phyloP scores from a whole-genome alignment of 2,113 vertebrate genomes.

The Chelonoidis abingdonii region DNA sequence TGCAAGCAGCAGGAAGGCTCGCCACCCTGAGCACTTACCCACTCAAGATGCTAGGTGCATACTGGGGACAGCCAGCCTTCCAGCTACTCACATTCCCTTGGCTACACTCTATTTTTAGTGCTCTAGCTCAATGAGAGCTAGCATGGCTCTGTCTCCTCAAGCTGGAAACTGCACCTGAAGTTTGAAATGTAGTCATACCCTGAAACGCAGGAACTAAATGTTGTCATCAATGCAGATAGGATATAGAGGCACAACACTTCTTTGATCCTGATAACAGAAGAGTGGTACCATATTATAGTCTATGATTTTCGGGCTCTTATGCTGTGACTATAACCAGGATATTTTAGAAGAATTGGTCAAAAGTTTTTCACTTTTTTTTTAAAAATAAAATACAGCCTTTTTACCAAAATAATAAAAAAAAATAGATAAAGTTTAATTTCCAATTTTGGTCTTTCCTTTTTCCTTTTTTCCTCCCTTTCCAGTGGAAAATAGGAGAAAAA shows the following conservation, averaged over 20 bases:
- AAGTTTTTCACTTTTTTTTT: not conserved
- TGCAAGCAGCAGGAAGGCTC: not conserved
- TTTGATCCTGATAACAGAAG: not conserved
- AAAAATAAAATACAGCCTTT: not conserved
- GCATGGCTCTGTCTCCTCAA: not conserved
- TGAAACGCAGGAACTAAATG: not conserved
- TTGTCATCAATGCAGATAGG: not conserved
- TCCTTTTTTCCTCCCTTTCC: not conserved
- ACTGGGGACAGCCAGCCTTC: not conserved
- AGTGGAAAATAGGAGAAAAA: not conserved
- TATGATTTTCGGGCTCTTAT: not conserved
- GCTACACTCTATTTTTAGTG: too few relatives aligned
- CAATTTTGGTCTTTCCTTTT: not conserved
- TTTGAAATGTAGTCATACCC: not conserved
- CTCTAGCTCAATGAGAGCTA: not conserved
- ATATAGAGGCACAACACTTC: not conserved
- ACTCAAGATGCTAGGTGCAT: not conserved
- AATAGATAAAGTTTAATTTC: not conserved
- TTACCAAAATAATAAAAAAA: not conserved
- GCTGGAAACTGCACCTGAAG: not conserved
- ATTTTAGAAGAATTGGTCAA: not conserved
- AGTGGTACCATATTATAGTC: not conserved
- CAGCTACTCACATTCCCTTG: not conserved
- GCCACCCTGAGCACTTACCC: not conserved
- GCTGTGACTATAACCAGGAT: not conserved